Evolutionary conservation across 2,888 invertebrate genomes (phyloP), one percentile per base, ranked within the genome.

Genomic region (Junonia oenone): DNA sequence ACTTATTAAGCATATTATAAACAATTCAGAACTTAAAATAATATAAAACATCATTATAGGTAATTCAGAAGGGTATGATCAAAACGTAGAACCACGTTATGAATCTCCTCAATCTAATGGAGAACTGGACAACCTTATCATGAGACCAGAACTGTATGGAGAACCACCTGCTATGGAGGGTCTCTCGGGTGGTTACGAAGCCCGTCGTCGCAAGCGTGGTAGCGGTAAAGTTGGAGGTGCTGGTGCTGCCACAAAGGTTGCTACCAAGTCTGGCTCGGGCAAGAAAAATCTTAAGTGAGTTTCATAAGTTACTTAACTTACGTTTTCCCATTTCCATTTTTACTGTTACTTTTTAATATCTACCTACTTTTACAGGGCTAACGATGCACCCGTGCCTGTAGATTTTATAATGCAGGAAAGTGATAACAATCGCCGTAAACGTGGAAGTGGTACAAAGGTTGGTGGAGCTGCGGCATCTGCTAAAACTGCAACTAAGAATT

Each of bases 91-190:
- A 51, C 88, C 85, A 59, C 78, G 84, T 37, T 87, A 77, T 64
- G 86, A 88, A 58, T 71, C 80, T 14, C 75, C 81, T 1, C 80
- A 82, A 56, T 72, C 84, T 0, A 86, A 75, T 47, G 84, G 84
- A 6, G 88, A 86, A 61, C 74, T 92, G 31, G 92, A 93, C 69
- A 93, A 93, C 68, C 91, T 93, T 43, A 91, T 93, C 56, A 87
- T 93, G 84, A 91, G 93, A 65, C 91, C 92, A 8, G 92, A 93
- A 68, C 66, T 92, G 58, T 93, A 92, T 61, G 92, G 92, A 1
- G 92, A 92, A 66, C 92, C 92, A 8, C 91, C 91, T 19, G 87
- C 91, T 6, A 84, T 92, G 81, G 87, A 86, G 59, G 73, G 78
- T 22, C 61, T 89, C 29, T 72, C 86, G 3, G 64, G 80, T 26